Base-by-base conservation (phyloP, 1,140 invertebrate species). In the Drosophila quadrilineata region DNA sequence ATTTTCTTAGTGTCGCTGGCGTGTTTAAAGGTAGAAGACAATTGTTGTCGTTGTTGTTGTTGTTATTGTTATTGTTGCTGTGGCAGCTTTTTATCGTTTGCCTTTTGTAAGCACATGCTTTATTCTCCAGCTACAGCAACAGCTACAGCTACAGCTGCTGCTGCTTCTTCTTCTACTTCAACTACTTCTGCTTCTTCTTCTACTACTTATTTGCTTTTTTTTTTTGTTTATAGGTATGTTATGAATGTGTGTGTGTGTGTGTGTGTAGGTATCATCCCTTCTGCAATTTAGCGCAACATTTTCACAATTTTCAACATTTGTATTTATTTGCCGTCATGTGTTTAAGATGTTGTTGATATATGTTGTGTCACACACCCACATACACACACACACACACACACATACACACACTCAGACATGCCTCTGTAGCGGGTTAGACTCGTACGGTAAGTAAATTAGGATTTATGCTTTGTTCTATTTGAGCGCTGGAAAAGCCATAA, bases 391-490 rank as follows among this genome's bases (percentile, higher is more conserved):
- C 41, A 19, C 29, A 41, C 19, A 22, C 68, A 62, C 56, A 65
- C 24, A 53, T 43, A 38, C 14, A 48, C n/a, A 19, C 46, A 41
- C 28, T 29, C 41, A 38, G 60, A 43, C 50, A 62, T 67, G 57
- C 49, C 50, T 54, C 46, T 31, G 64, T 49, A 58, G 63, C 58
- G 54, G 62, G 57, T 67, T 67, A 67, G n/a, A n/a, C n/a, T n/a
- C n/a, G n/a, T 45, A 67, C 75, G 73, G 71, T 86, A 86, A 85
- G 80, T 85, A 87, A 87, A 87, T 87, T 88, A 87, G 84, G 84
- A 87, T 87, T 87, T 87, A 87, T 87, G 85, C 75, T 87, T 84
- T 84, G 77, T 85, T 84, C 76, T 87, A 79, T 87, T 84, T 88
- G 86, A 88, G 79, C 79, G 85, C 73, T 87, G 79, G 71, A 87